A percentile compares a stretch with the other conserved stretches of the same genome.
Conservation (phyloP, 2,113 vertebrate species). For the Lates calcarifer region DNA sequence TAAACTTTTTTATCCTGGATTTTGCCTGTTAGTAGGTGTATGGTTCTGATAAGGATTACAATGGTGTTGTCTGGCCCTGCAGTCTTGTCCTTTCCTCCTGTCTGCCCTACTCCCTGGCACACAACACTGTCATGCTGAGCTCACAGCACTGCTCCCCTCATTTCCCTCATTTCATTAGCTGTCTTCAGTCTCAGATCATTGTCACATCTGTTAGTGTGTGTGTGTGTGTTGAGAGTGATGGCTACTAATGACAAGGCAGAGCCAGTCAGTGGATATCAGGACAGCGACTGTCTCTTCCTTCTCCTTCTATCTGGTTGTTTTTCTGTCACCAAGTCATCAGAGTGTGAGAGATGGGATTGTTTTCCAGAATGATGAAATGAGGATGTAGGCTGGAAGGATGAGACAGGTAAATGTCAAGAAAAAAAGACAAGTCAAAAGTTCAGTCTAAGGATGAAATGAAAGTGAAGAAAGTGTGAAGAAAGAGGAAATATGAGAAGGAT, state of each 20-base stretch:
- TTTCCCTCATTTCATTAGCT: conserved; percentile 53
- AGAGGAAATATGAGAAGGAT: conserved; percentile 12
- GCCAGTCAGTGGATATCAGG: conserved; percentile 30
- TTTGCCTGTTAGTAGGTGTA: not conserved
- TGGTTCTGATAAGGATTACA: not conserved
- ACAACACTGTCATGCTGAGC: conserved; percentile 30
- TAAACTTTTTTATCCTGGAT: not conserved
- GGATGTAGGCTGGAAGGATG: conserved; percentile 1
- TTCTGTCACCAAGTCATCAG: conserved; percentile 38
- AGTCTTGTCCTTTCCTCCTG: conserved; percentile 12
- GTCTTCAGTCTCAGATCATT: conserved; percentile 48
- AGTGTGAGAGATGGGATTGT: conserved; percentile 16
- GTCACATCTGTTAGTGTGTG: conserved; percentile 29
- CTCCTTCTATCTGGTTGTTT: conserved; percentile 22
- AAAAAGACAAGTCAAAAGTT: conserved; percentile 43
- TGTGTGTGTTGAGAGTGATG: conserved; percentile 26
- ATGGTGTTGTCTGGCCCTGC: conserved; percentile 3
- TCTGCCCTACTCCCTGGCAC: conserved; percentile 19
- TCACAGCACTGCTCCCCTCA: conserved; percentile 27
- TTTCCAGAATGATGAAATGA: conserved; percentile 33
- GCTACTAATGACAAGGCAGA: conserved; percentile 50
- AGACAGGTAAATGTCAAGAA: conserved; percentile 32
- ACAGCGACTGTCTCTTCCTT: not conserved
- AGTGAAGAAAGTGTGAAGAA: conserved; percentile 15
- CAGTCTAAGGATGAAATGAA: conserved; percentile 22